phyloP scores from a whole-genome alignment of 1,140 invertebrate genomes.

The Ridgeia piscesae region DNA sequence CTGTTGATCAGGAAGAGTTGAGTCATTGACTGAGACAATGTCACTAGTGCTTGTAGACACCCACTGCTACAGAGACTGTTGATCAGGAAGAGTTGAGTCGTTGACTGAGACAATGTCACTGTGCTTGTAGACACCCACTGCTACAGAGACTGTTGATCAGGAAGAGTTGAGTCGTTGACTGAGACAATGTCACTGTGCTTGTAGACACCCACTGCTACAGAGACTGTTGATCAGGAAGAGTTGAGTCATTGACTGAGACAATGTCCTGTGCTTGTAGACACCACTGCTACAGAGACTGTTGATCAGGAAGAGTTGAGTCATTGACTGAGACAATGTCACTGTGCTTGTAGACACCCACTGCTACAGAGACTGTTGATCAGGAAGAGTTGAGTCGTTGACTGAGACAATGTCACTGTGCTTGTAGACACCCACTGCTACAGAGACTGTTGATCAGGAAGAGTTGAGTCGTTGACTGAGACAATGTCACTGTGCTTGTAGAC shows the following conservation, averaged over 20 bases:
- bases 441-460: constrained; percentile 71
- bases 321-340: constrained; percentile 70
- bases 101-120: constrained; percentile 70
- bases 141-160: constrained; percentile 66
- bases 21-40: constrained; percentile 71
- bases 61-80: constrained; percentile 62
- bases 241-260: constrained; percentile 70
- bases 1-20: constrained; percentile 74
- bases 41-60: too few species aligned
- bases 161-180: constrained; percentile 74
- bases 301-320: constrained; percentile 74
- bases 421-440: constrained; percentile 56
- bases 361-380: constrained; percentile 66
- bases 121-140: too few species aligned
- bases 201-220: constrained; percentile 56
- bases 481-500: too few species aligned
- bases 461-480: constrained; percentile 70
- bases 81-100: constrained; percentile 74
- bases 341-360: too few species aligned
- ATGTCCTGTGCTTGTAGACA: too few species aligned
- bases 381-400: constrained; percentile 74
- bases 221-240: constrained; percentile 71
- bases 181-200: constrained; percentile 68
- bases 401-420: constrained; percentile 68
- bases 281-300: constrained; percentile 62